phyloP scores from a whole-genome alignment of 2,888 invertebrate genomes.

The Plebejus anna region DNA sequence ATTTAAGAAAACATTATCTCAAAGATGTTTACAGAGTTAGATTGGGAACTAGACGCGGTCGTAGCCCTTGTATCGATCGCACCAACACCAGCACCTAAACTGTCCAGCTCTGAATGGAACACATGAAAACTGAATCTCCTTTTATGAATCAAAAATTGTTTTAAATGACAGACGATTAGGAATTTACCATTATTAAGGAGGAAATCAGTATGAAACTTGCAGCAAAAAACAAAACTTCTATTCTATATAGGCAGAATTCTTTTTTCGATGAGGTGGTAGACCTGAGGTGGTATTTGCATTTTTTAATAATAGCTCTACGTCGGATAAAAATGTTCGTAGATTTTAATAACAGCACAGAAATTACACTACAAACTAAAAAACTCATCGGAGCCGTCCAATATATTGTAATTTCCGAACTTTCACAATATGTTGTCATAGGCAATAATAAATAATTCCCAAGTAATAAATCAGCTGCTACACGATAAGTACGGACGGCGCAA shows the following conservation, averaged over 20 bases:
- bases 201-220: not conserved
- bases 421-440: conserved; percentile 25
- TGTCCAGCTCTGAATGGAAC: conserved; percentile 5
- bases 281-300: not conserved
- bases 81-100: conserved; percentile 9
- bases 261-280: not conserved
- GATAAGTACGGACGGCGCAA: conserved; percentile 15
- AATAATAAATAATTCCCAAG: conserved; percentile 20
- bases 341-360: not conserved
- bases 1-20: conserved; percentile 22
- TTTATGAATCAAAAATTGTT: not conserved
- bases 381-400: not conserved
- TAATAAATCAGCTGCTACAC: conserved; percentile 19
- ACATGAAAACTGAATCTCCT: not conserved
- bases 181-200: not conserved
- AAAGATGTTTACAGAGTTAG: conserved; percentile 19
- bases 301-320: not conserved
- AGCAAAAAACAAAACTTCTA: not conserved
- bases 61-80: conserved; percentile 28
- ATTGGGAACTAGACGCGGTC: conserved; percentile 23
- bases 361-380: not conserved
- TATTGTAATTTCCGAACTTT: conserved; percentile 23
- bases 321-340: not conserved
- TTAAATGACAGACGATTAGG: not conserved
- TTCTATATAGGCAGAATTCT: not conserved